Conservation (phyloP, 2,113 vertebrate species). For the Casuarius casuarius region DNA sequence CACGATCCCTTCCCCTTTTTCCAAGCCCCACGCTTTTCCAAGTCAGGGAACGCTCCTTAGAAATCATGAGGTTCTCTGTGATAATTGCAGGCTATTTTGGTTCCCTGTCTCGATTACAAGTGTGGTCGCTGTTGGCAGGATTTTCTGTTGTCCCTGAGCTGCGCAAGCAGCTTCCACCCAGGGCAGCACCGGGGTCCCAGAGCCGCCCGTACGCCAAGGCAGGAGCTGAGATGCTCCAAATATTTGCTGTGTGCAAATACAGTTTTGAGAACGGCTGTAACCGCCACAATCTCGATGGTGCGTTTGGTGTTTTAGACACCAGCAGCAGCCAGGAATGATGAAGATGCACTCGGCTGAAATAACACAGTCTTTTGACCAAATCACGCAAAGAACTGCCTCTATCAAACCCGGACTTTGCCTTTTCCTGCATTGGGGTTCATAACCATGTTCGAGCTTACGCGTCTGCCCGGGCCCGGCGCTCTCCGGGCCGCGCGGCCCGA, state of each 20-base stretch:
- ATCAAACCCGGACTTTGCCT: background rate
- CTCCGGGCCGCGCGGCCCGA: background rate
- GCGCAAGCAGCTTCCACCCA: accelerated
- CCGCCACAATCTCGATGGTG: accelerated
- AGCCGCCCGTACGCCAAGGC: accelerated
- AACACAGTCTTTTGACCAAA: background rate
- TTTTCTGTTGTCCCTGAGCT: background rate
- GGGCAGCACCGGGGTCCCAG: accelerated
- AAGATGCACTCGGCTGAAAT: background rate
- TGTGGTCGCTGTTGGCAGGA: too few relatives aligned
- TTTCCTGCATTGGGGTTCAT: accelerated
- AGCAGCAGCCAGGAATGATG: accelerated
- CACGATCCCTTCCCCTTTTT: too few relatives aligned
- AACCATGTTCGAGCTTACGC: background rate
- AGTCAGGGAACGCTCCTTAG: background rate
- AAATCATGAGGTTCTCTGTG: background rate
- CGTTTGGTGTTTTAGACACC: accelerated
- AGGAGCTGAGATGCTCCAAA: accelerated
- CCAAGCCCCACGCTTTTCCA: too few relatives aligned
- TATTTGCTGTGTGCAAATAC: accelerated
- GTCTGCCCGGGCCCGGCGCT: accelerated
- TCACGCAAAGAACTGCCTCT: background rate
- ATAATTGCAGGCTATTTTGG: too few relatives aligned
- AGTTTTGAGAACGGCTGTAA: accelerated
- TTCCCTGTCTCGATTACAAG: background rate